Conservation (phyloP, 2,888 invertebrate genomes). For the Lacanobia wlatinum region DNA sequence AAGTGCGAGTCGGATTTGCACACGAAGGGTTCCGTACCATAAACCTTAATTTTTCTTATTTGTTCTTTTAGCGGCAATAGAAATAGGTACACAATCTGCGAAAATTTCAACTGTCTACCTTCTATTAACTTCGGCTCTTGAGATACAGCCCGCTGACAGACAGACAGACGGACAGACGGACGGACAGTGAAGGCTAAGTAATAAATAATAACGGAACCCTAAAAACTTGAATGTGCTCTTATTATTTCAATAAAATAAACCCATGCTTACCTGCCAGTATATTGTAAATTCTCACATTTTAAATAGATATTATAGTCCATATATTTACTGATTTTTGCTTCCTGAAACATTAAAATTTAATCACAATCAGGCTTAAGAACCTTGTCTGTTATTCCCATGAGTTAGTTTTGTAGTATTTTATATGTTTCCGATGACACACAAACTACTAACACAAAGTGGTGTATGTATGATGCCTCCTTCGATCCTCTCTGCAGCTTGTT, state of each 20-base stretch:
- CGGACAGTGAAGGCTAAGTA: too few species aligned
- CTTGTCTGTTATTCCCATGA: not conserved
- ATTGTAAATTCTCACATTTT: constrained; percentile 96
- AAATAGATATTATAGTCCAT: constrained; percentile 94
- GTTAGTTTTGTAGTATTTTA: not conserved
- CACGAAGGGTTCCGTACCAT: too few species aligned
- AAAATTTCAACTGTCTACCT: too few species aligned
- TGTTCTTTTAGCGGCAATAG: too few species aligned
- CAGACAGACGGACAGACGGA: too few species aligned
- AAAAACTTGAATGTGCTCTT: too few species aligned
- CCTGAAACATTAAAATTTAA: constrained; percentile 73
- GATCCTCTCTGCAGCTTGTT: constrained; percentile 83
- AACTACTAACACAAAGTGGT: constrained; percentile 83
- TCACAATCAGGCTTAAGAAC: not conserved
- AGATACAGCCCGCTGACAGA: too few species aligned
- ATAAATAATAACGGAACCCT: not conserved
- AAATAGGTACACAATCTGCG: too few species aligned
- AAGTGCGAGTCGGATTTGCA: too few species aligned
- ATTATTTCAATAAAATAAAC: not conserved
- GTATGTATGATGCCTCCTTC: constrained; percentile 86
- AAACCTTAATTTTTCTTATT: too few species aligned
- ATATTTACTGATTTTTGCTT: constrained; percentile 86
- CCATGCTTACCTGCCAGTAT: constrained; percentile 94
- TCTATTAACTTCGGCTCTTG: too few species aligned
- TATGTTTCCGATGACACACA: not conserved